Base-by-base conservation (phyloP, 2,797 vertebrate species). In the Acipenser oxyrinchus region DNA sequence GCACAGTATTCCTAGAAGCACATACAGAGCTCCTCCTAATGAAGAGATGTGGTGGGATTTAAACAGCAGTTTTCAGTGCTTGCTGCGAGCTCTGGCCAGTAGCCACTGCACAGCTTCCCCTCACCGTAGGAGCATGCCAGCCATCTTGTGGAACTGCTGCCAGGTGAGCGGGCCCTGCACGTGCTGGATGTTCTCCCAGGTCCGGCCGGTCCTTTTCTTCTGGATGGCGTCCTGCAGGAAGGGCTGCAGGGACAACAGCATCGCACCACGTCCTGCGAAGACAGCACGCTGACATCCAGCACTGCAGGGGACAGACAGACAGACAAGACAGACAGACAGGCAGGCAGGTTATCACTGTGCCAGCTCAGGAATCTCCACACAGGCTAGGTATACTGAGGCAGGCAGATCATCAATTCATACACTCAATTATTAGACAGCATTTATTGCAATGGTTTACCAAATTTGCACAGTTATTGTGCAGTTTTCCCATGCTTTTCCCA, bases 81-180 rank as follows among this genome's bases (percentile, higher is more conserved):
- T n/a, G n/a, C n/a, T n/a, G 5, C 37, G 37, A 37, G 37, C 37
- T 37, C 37, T 37, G 37, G 37, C 37, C 37, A 37, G 37, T 1
- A 37, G 37, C 37, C 37, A 5, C 5, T 37, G 37, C 37, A 37
- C 37, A 37, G 37, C 37, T 37, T 37, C 37, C 63, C 49, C 80
- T 83, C 81, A 98, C 96, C 96, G 0, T 98, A 99, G 66, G 96
- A 98, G n/a, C 96, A 96, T 88, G 15, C 96, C 96, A 1, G 96
- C 96, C 95, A 97, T 99, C 74, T 99, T 99, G 71, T 99, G 96
- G 85, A 99, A 99, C 66, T 99, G 96, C 84, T 99, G 96, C 96
- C 96, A 99, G 64, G 96, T 98, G 73, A 99, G 94, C 0, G 96
- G 96, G 9, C 96, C 96, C 86, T 99, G 96, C 68, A 98, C 96